These are phyloP conservation scores for Nibea coibor DNA, from an alignment of 2,113 vertebrate genomes.

Conservation along the genomic window DNA sequence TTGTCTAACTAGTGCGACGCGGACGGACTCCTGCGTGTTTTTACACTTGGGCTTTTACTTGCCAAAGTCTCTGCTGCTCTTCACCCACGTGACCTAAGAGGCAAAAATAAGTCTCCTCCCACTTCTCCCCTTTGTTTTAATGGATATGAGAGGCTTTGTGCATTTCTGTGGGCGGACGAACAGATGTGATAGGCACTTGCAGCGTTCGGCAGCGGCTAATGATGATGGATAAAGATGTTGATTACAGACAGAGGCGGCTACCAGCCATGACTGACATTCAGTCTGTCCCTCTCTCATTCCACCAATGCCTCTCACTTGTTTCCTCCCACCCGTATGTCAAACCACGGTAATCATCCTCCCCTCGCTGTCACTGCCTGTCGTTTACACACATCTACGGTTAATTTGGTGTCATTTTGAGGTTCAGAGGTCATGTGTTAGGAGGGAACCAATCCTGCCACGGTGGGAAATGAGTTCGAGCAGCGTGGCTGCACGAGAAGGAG, in stretches of 20 bases:
- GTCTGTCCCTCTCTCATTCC: slow-evolving; percentile 28
- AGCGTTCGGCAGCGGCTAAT: slow-evolving; percentile 48
- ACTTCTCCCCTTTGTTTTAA: slow-evolving; percentile 10
- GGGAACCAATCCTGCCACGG: neutral
- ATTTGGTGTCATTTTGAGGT: slow-evolving; percentile 32
- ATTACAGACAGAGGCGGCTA: slow-evolving; percentile 55
- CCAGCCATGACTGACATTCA: slow-evolving; percentile 31
- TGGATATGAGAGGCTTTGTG: slow-evolving; percentile 25
- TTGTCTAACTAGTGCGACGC: slow-evolving; percentile 38
- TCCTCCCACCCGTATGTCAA: slow-evolving; percentile 51
- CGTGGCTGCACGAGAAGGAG: slow-evolving; percentile 3
- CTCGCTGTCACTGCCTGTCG: slow-evolving; percentile 15
- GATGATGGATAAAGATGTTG: slow-evolving; percentile 66
- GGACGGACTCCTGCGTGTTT: slow-evolving; percentile 9
- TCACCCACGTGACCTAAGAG: neutral
- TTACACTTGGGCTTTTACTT: slow-evolving; percentile 18
- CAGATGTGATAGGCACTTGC: slow-evolving; percentile 37
- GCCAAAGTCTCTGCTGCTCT: neutral
- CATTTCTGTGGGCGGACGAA: slow-evolving; percentile 51
- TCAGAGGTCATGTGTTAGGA: slow-evolving; percentile 10
- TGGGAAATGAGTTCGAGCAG: slow-evolving; percentile 19
- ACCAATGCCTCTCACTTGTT: slow-evolving; percentile 22
- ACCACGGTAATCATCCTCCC: slow-evolving; percentile 51
- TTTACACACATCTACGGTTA: slow-evolving; percentile 17
- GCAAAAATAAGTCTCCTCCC: slow-evolving; percentile 8